Base-by-base conservation (phyloP, 1,140 invertebrate genomes). In the Calephelis nemesis region DNA sequence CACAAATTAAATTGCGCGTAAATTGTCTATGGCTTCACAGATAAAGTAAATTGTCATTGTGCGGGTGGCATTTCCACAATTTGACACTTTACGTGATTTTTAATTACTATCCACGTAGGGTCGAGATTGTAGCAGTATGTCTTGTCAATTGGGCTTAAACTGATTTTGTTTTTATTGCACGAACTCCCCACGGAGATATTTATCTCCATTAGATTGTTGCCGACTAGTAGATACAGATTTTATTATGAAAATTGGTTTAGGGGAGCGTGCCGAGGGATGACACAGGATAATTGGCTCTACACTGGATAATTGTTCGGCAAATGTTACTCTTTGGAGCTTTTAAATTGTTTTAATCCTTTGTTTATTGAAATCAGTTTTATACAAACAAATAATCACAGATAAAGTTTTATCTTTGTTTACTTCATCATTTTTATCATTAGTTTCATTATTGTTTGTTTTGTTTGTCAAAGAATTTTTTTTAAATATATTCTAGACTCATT, bases 141-240 rank as follows among this genome's bases (percentile, higher is more conserved):
- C 85, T 82, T 88, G 87, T 88, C 86, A 87, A 90, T 90, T 82
- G 88, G 75, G 85, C 81, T 81, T 79, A 83, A 88, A 87, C 83
- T 84, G 86, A 87, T 88, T 88, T 75, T 75, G 77, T 88, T 90
- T 88, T 87, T 90, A 88, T 90, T 83, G 80, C 79, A 62, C 54
- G 70, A 62, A 74, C 72, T 87, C 85, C 88, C 88, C 70, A 76
- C 15, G 68, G 88, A 77, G 88, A 87, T 90, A 90, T 90, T 88
- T 81, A 88, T 90, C 86, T 88, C 81, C 85, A 90, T 90, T 88
- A 83, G 75, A 78, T 79, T 70, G 75, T 74, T 79, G 81, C 72
- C 73, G 79, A 83, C 79, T 81, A 82, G 74, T 84, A 84, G 82
- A 83, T 86, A 84, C 81, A 79, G 83, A 85, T 87, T 88, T 88